Evolutionary conservation across 2,888 invertebrate genomes (phyloP), one percentile per base, ranked within the genome.

Genomic region (Peribatodes rhomboidaria): DNA sequence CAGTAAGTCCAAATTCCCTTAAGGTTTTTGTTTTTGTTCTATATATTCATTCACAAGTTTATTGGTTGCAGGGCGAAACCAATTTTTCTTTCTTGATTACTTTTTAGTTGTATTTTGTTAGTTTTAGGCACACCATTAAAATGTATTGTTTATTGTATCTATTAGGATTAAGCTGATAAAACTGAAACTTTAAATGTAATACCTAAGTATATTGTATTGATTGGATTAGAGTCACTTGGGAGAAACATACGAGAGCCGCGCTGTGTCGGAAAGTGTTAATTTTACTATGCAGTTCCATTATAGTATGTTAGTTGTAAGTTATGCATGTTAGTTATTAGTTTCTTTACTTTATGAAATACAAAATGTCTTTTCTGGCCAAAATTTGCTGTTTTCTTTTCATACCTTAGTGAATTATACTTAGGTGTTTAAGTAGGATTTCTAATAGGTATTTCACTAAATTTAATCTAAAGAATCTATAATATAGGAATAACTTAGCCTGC

Each of bases 11-110:
- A 18, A 18, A 16, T 18, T 42, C 10, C 18, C 18, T 3, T 9
- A 42, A 18, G 42, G 18, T 46, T 46, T 44, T 46, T 46, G 46
- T 46, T 22, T 46, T 20, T 20, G 18, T 46, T 46, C 9, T 11
- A 11, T 7, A 1, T 46, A 6, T 20, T 49, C 47, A 31, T 49
- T 49, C 47, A 49, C 47, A 8, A 22, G 46, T 46, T n/a, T 46
- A 46, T 7, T 22, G n/a, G 1, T 27, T 8, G n/a, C 18, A 18
- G 42, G 20, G 46, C 46, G 46, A 22, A 46, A 22, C 22, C 46
- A 22, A 22, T 46, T 46, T 46, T 44, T 22, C 11, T 42, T n/a
- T 13, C 14, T n/a, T n/a, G n/a, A 27, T 10, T 4, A 13, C 11
- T 42, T 11, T 42, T 4, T 42, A 18, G 16, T 39, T 42, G 2